Base-by-base conservation (phyloP, 2,888 invertebrate species). In the Smittia aterrima region DNA sequence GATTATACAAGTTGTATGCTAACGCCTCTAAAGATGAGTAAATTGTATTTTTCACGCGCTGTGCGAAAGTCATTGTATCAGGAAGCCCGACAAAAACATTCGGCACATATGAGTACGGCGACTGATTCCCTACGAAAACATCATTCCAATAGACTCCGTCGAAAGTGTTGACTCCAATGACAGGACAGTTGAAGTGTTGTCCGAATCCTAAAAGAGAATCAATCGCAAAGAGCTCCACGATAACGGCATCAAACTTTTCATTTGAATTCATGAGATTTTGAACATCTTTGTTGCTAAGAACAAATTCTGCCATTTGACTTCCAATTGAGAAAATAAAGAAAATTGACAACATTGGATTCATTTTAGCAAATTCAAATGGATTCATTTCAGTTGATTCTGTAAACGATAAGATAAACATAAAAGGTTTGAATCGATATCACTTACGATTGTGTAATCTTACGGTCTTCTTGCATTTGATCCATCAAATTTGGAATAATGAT, bases 1-100 rank as follows among this genome's bases (percentile, higher is more conserved):
- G 75, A 76, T 80, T 81, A 16, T 77, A 77, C 1, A 77, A 77
- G 1, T 79, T 77, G 40, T 78, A 75, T 4, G 78, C 76, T 0
- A 79, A 0, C 6, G 79, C 76, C n/a, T 76, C 71, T 11, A 75
- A 6, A 6, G 75, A 1, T 11, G 41, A 68, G 18, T 54, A 27
- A 9, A 78, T 18, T 0, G 78, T 76, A 64, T 80, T 80, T 58
- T 76, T 11, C 0, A 77, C 62, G 18, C 79, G 75, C 67, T 79
- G 76, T 67, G 70, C 62, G 27, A 78, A 78, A 7, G 64, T 77
- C 79, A 79, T 79, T 20, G 75, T 76, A 41, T 77, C 76, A 7
- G 76, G 74, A 32, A 38, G 64, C 1, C 27, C 13, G 1, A 16
- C n/a, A 1, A 25, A 32, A 7, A 27, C 4, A 71, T 53, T 38